Base-by-base conservation (phyloP, 1,140 invertebrate genomes). In the Atopsyche davidsoni region DNA sequence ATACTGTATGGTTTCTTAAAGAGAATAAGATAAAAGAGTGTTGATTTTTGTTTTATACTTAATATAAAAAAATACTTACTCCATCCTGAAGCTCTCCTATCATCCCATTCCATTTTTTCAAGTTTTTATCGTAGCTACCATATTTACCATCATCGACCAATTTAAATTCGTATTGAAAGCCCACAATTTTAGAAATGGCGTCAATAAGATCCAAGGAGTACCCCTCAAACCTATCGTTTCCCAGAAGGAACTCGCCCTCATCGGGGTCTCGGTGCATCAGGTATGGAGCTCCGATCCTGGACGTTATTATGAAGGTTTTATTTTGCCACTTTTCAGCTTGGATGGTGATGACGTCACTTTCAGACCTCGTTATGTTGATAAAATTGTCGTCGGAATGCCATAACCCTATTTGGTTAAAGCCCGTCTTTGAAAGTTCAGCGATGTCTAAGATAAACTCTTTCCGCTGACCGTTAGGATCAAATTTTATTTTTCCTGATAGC, bases 101-200 rank as follows among this genome's bases (percentile, higher is more conserved):
- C 13, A 96, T 77, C 16, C 93, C 93, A 63, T 92, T 82, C 92
- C 92, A 96, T 55, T 79, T 73, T 60, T 83, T 82, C 0, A 78
- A 87, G 1, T 76, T 67, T 50, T 80, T 73, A 64, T 89, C 74
- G 21, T 79, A 81, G 3, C 76, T 79, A 0, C 91, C 92, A 59
- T 93, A 89, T 21, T 76, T 71, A 3, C 76, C 76, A 61, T 87
- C 86, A 0, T 79, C 78, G 0, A 82, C 79, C 10, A 89, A 62
- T 53, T 81, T 73, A 55, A 89, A 83, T 55, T 80, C 77, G 58
- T 85, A 93, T 55, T 83, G 87, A 55, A 94, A 87, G 50, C 85
- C 80, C 13, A 91, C 60, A 2, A 80, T 72, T 51, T 71, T 66
- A 2, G 88, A 75, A 47, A 93, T 85, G 59, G 79, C 77, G 21